A percentile compares a stretch with the other conserved stretches of the same genome.
These are phyloP conservation scores for Mylabris phalerata DNA, from an alignment of 1,140 invertebrate species.

Conservation along the genomic window DNA sequence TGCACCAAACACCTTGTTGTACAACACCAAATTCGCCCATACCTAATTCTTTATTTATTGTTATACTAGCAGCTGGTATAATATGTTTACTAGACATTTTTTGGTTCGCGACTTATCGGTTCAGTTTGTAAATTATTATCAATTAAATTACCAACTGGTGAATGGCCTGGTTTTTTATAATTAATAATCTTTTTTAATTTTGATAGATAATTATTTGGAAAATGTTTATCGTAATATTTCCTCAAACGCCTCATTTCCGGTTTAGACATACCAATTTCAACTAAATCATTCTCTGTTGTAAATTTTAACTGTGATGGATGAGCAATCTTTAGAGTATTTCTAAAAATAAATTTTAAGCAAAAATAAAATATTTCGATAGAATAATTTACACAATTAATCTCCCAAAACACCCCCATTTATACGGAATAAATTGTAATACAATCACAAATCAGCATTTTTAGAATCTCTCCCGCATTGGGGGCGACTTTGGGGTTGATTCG, in stretches of 20 bases:
- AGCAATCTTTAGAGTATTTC: constrained; percentile 70
- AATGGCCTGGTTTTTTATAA: constrained; percentile 49
- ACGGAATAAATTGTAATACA: no score
- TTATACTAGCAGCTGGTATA: constrained; percentile 88
- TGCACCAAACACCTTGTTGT: constrained; percentile 97
- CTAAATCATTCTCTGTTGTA: constrained; percentile 87
- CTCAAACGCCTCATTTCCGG: constrained; percentile 90
- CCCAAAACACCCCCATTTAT: no score
- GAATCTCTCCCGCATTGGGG: no score
- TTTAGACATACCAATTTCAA: constrained; percentile 87
- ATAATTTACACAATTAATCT: no score
- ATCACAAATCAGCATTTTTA: no score
- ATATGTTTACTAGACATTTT: constrained; percentile 88
- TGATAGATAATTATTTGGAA: constrained; percentile 84
- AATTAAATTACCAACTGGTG: constrained; percentile 23
- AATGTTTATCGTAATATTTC: constrained; percentile 90
- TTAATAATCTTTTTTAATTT: constrained; percentile 77
- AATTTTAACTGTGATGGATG: constrained; percentile 95
- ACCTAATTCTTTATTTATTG: constrained; percentile 90
- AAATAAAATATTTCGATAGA: no score
- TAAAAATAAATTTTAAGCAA: constrained; percentile 39
- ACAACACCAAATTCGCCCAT: constrained; percentile 96
- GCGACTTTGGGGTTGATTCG: no score
- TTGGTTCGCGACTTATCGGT: constrained; percentile 34
- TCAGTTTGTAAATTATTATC: constrained; percentile 28